Evolutionary conservation across 2,797 vertebrate genomes (phyloP).

Genomic region (Emydoidea blandingii): DNA sequence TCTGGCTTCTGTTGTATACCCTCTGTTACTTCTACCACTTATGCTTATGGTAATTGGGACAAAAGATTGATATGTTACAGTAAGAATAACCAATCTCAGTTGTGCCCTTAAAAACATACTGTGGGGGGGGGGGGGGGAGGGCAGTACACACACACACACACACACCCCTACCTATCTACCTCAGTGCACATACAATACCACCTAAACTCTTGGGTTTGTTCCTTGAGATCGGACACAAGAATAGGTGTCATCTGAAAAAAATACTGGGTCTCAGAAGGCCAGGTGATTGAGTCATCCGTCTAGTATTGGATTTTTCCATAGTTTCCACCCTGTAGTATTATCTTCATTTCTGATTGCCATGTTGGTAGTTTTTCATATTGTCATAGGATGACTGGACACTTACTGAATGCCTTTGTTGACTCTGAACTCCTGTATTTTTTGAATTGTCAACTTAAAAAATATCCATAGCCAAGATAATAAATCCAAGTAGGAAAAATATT

Average conservation of each 20-base stretch:
- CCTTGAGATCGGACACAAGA: background rate
- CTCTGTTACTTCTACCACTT: background rate
- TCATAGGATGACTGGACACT: background rate
- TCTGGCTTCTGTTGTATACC: background rate
- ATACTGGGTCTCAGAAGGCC: background rate
- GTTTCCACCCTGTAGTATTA: background rate
- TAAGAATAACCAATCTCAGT: background rate
- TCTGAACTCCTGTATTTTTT: background rate
- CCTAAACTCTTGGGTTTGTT: background rate
- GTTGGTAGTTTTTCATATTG: background rate
- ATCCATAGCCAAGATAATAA: background rate
- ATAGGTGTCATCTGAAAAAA: background rate
- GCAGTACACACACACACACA: too few species aligned
- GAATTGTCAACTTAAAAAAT: background rate
- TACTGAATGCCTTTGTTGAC: background rate
- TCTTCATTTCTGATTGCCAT: background rate
- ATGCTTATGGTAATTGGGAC: too few species aligned
- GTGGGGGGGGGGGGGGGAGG: accelerated
- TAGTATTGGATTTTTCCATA: background rate
- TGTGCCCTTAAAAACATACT: background rate
- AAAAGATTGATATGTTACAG: too few species aligned
- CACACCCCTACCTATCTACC: too few species aligned
- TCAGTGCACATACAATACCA: background rate
- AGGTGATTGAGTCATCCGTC: background rate
- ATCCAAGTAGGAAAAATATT: background rate